Evolutionary conservation across 1,140 invertebrate species (phyloP).

Genomic region (Ectropis grisescens): DNA sequence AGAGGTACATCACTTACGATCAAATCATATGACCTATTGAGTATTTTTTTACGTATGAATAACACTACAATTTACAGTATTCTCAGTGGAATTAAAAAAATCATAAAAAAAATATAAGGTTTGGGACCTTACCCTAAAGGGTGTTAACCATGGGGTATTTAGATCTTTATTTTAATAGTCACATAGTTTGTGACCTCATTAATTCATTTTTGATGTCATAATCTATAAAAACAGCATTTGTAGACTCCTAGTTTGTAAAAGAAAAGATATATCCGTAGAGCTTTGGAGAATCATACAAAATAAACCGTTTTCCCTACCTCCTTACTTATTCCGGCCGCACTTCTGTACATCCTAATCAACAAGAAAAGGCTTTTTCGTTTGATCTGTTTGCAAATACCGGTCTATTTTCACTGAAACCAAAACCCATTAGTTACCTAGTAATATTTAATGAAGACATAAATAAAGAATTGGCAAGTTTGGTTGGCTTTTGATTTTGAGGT

Average conservation of each 20-base stretch:
- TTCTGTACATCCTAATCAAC: conserved; percentile 24
- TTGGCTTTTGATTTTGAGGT: not conserved
- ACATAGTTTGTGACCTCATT: not conserved
- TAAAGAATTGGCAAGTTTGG: no score
- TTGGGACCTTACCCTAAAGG: no score
- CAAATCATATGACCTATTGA: no score
- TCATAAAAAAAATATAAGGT: no score
- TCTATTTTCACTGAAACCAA: not conserved
- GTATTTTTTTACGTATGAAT: no score
- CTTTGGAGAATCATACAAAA: no score
- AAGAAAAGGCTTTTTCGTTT: conserved; percentile 24
- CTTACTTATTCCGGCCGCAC: conserved; percentile 24
- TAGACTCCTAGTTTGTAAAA: not conserved
- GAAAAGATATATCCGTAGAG: not conserved
- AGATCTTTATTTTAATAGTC: not conserved
- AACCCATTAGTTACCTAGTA: not conserved
- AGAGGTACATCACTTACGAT: no score
- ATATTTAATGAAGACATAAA: not conserved
- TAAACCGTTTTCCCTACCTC: conserved; percentile 16
- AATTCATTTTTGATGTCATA: conserved; percentile 2
- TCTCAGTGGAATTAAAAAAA: no score
- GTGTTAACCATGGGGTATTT: no score
- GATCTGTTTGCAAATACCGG: conserved; percentile 16
- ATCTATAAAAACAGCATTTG: not conserved
- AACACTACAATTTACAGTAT: no score